These are phyloP conservation scores for Candoia aspera DNA, from an alignment of 2,113 vertebrate species.

Conservation along the genomic window DNA sequence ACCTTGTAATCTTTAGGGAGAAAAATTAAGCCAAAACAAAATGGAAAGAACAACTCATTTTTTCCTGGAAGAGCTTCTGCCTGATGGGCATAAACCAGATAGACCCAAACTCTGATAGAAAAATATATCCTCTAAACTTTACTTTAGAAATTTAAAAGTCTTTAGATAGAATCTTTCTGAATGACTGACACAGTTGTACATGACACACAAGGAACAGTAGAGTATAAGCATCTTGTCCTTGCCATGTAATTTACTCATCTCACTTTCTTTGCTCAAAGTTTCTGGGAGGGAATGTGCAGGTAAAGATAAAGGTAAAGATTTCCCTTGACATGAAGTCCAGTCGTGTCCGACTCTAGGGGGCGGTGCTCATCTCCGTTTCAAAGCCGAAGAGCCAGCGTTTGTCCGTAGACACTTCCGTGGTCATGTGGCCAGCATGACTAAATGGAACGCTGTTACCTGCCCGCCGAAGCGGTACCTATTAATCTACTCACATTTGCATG, in stretches of 20 bases:
- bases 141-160: no score
- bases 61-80: neutral
- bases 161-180: neutral
- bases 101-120: neutral
- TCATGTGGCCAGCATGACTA: no score
- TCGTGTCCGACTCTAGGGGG: no score
- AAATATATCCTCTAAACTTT: neutral
- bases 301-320: no score
- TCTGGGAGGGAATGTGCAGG: neutral
- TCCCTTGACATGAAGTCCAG: no score
- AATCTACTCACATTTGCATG: no score
- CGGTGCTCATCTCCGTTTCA: no score
- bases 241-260: neutral
- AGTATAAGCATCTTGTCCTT: neutral
- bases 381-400: no score
- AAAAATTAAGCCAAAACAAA: neutral
- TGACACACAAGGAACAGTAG: neutral
- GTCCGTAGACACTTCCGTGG: no score
- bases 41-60: neutral
- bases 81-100: neutral
- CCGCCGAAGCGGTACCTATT: no score
- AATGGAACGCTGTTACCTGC: no score
- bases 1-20: neutral
- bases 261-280: neutral
- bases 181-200: neutral